These are phyloP conservation scores for Ariopsis seemanni DNA, from an alignment of 2,113 vertebrate genomes.

Conservation along the genomic window DNA sequence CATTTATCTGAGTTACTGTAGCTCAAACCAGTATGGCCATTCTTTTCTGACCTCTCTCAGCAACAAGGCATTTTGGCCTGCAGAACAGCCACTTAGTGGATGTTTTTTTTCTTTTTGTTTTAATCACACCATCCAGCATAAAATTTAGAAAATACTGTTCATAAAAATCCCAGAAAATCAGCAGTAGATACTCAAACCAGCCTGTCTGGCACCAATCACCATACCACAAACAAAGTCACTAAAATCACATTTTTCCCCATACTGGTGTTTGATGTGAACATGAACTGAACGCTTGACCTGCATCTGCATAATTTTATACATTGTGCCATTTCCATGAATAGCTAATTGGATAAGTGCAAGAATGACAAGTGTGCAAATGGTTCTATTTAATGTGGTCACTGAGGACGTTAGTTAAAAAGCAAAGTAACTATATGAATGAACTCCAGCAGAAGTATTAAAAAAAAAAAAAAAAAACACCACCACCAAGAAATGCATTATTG, in stretches of 20 bases:
- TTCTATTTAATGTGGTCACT: not conserved
- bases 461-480: not conserved
- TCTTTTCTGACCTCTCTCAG: not conserved
- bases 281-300: not conserved
- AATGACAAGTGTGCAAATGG: not conserved
- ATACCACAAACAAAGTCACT: not conserved
- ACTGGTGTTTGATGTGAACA: not conserved
- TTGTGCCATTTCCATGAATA: not conserved
- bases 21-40: not conserved
- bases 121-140: not conserved
- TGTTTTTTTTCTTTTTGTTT: not conserved
- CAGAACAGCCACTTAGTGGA: not conserved
- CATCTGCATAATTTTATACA: not conserved
- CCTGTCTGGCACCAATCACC: not conserved
- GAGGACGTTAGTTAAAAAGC: not conserved
- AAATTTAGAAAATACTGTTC: not conserved
- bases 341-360: not conserved
- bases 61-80: not conserved
- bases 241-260: not conserved
- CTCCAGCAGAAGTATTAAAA: not conserved
- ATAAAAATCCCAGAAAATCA: not conserved
- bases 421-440: not conserved
- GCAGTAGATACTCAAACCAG: not conserved
- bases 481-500: not conserved
- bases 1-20: not conserved